Percentiles rank a stretch among this genome's conserved stretches.
phyloP scores from a whole-genome alignment of 2,888 invertebrate genomes.

The Atrina japonica region DNA sequence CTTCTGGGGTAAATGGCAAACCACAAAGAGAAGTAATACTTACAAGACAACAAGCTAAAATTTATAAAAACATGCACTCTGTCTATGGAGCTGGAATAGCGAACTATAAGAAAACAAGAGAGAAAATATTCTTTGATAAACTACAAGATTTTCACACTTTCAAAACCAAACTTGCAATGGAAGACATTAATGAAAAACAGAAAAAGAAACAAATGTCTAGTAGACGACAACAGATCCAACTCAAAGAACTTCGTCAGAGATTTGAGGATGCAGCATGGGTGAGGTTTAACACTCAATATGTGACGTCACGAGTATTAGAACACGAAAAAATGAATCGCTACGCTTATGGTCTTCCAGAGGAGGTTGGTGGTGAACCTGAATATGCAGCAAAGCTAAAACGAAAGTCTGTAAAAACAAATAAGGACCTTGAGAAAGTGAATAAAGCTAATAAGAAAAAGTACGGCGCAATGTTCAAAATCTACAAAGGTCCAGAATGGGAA shows the following conservation, averaged over 20 bases:
- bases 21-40: conserved; percentile 54
- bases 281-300: conserved; percentile 73
- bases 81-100: conserved; percentile 57
- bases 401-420: conserved; percentile 21
- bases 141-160: conserved; percentile 58
- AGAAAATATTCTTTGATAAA: conserved; percentile 63
- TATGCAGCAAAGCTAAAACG: conserved; percentile 26
- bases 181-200: conserved; percentile 51
- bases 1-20: not conserved
- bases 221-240: conserved; percentile 52
- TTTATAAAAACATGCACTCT: conserved; percentile 63
- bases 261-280: conserved; percentile 66
- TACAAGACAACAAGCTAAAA: conserved; percentile 57
- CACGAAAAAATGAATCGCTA: conserved; percentile 62
- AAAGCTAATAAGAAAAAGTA: conserved; percentile 57
- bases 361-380: conserved; percentile 36
- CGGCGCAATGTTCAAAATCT: conserved; percentile 61
- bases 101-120: conserved; percentile 48
- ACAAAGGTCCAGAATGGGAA: conserved; percentile 58
- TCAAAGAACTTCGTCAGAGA: conserved; percentile 58
- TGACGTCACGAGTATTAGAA: conserved; percentile 69
- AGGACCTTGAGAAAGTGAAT: conserved; percentile 24
- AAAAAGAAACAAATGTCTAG: conserved; percentile 47
- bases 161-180: conserved; percentile 52
- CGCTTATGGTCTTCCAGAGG: conserved; percentile 70